A percentile compares a stretch with the other conserved stretches of the same genome.
Evolutionary conservation across 2,113 vertebrate genomes (phyloP).

Genomic region (Mirza zaza): DNA sequence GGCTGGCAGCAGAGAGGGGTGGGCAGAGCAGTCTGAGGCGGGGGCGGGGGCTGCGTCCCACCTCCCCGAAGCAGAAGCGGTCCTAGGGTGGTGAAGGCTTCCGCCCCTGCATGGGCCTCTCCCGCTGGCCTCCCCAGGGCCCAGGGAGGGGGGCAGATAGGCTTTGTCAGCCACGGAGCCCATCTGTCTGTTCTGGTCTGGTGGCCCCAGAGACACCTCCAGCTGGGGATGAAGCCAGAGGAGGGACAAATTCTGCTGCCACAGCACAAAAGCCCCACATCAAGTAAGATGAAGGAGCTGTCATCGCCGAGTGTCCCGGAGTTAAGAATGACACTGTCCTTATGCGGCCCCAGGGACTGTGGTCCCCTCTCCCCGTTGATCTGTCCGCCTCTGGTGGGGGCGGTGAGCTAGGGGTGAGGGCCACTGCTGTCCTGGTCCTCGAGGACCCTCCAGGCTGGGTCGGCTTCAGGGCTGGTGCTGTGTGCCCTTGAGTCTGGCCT

Average conservation of each 20-base stretch:
- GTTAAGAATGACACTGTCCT: constrained; percentile 44
- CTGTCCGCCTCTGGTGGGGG: background rate
- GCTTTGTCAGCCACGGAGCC: background rate
- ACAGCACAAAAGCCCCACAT: constrained; percentile 57
- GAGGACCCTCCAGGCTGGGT: background rate
- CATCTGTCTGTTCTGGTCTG: constrained; percentile 69
- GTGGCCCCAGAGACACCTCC: constrained; percentile 52
- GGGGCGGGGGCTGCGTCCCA: background rate
- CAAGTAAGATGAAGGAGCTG: constrained; percentile 60
- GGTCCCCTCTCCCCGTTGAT: background rate
- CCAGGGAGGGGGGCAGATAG: background rate
- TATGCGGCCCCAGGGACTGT: background rate
- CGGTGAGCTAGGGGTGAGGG: no score
- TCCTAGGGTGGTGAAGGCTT: fast-evolving
- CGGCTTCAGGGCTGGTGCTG: background rate
- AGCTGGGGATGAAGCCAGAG: constrained; percentile 59
- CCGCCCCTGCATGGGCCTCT: background rate
- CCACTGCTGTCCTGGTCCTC: background rate
- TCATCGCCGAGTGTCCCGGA: background rate
- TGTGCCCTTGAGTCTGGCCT: background rate
- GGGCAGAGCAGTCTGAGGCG: background rate
- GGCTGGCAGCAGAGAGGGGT: background rate
- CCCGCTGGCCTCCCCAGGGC: background rate
- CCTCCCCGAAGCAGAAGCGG: background rate
- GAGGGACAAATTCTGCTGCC: constrained; percentile 69